Evolutionary conservation across 2,888 invertebrate species (phyloP).

Genomic region (Spilarctia lutea): DNA sequence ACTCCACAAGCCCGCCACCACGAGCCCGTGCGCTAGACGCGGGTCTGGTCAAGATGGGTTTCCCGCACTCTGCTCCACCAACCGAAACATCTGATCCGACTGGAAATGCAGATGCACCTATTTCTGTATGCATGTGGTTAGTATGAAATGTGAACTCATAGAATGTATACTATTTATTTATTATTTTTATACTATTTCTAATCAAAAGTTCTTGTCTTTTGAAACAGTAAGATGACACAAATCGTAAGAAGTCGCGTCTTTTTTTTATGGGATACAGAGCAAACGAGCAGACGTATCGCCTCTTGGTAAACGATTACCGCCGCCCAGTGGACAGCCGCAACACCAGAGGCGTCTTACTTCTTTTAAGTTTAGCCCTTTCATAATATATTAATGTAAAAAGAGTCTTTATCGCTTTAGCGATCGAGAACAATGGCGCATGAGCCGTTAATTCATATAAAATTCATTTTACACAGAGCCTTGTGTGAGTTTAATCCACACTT

Average conservation of each 20-base stretch:
- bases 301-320: too few species aligned
- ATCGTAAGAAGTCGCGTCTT: background rate
- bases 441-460: too few species aligned
- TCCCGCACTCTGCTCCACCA: conserved; percentile 92
- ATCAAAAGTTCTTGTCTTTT: background rate
- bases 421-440: too few species aligned
- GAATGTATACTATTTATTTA: background rate
- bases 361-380: too few species aligned
- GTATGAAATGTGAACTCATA: conserved; percentile 37
- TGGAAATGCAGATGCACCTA: conserved; percentile 87
- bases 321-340: too few species aligned
- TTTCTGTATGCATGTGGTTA: conserved; percentile 97
- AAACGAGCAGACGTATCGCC: too few species aligned
- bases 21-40: conserved; percentile 89
- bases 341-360: too few species aligned
- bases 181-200: background rate
- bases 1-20: conserved; percentile 87
- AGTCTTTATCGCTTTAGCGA: too few species aligned
- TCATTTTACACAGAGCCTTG: too few species aligned
- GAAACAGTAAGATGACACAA: background rate
- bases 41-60: conserved; percentile 97
- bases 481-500: too few species aligned
- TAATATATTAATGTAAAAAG: too few species aligned
- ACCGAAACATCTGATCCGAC: conserved; percentile 77
- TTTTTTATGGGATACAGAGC: too few species aligned